Conservation (phyloP, 2,888 invertebrate genomes). For the Eupithecia abbreviata region DNA sequence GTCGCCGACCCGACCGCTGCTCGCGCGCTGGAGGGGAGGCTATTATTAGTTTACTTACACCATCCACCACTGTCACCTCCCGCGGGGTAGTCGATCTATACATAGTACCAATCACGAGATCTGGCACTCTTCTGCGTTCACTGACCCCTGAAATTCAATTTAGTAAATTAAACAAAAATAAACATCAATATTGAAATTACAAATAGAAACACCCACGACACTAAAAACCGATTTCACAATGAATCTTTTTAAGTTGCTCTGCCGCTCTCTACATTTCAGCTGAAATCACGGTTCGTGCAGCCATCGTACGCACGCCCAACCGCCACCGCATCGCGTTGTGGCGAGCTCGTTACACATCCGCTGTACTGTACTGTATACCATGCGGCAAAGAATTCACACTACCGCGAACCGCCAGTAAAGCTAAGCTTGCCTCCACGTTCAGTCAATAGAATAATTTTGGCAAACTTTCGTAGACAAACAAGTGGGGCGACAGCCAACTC, state of each 20-base stretch:
- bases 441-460: conserved; percentile 83
- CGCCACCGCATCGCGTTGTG: conserved; percentile 20
- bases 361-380: conserved; percentile 30
- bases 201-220: conserved; percentile 15
- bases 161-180: conserved; percentile 41
- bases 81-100: conserved; percentile 81
- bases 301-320: conserved; percentile 11
- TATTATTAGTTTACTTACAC: conserved; percentile 80
- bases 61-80: conserved; percentile 84
- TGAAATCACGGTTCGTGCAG: conserved; percentile 15
- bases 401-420: conserved; percentile 63
- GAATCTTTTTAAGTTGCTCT: conserved; percentile 3
- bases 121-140: conserved; percentile 80
- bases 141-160: conserved; percentile 73
- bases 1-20: conserved; percentile 66
- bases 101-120: conserved; percentile 79
- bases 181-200: conserved; percentile 32
- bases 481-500: conserved; percentile 82
- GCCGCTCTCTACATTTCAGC: conserved; percentile 11
- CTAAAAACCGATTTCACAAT: conserved; percentile 13
- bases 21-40: conserved; percentile 81
- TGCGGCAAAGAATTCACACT: conserved; percentile 55
- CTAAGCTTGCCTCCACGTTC: conserved; percentile 72
- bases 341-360: conserved; percentile 15
- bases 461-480: conserved; percentile 82